phyloP scores from a whole-genome alignment of 2,797 vertebrate genomes.

The Hippopotamyrus pictus region DNA sequence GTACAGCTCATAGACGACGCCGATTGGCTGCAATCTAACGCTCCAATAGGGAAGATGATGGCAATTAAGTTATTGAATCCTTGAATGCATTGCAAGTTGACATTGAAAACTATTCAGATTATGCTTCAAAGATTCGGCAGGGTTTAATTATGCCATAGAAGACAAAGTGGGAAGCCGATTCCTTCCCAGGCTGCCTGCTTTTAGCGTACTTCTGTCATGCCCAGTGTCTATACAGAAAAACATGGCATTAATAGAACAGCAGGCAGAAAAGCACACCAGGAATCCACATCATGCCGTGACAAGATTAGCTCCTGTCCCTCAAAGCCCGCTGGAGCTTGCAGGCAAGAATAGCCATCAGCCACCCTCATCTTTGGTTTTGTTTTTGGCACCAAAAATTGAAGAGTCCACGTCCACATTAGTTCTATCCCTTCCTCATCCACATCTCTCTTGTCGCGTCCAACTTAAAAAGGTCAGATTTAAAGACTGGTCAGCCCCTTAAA shows the following conservation, averaged over 20 bases:
- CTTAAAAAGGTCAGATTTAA: conserved; percentile 71
- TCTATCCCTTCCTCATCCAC: conserved; percentile 18
- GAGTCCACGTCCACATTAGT: conserved; percentile 37
- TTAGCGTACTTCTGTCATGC: neutral
- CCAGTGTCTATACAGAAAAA: conserved; percentile 38
- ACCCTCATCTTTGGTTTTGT: conserved; percentile 27
- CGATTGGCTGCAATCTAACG: neutral
- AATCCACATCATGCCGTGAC: conserved; percentile 40
- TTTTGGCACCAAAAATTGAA: conserved; percentile 17
- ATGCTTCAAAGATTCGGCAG: neutral
- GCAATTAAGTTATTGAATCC: neutral
- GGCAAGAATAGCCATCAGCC: conserved; percentile 25
- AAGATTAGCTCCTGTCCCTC: conserved; percentile 42
- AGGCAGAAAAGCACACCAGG: conserved; percentile 30
- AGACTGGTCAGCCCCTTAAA: conserved; percentile 72
- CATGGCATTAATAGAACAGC: conserved; percentile 43
- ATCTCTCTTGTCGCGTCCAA: conserved; percentile 24
- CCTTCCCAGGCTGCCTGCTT: neutral
- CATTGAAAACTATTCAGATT: neutral
- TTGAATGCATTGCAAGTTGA: neutral
- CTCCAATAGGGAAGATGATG: neutral
- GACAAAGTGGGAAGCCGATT: conserved; percentile 5
- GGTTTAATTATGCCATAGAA: neutral
- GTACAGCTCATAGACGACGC: neutral
- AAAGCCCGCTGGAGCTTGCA: conserved; percentile 28